Evolutionary conservation across 2,113 vertebrate species (phyloP), one percentile per base, ranked within the genome.

Genomic region (Neogobius melanostomus): DNA sequence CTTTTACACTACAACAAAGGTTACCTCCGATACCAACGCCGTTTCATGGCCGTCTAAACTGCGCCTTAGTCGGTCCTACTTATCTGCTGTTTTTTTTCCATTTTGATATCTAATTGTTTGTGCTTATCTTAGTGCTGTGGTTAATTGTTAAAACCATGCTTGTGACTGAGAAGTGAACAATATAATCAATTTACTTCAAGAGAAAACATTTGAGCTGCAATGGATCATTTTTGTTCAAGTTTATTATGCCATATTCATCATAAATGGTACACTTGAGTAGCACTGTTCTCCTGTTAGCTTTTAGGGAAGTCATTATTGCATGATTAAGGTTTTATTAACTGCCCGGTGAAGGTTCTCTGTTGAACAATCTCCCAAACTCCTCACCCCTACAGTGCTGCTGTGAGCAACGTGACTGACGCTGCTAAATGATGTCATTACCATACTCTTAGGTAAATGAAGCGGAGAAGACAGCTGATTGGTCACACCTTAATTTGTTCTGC

Each of bases 401-500:
- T 66, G 64, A 68, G 67, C 61, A 1, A 36, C 68, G 66, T 88
- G 87, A 89, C 62, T 74, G 87, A 75, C 85, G 80, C 82, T 80
- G 75, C 64, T 87, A 83, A 84, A 88, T 75, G 49, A 89, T 89
- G 77, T 82, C 68, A 81, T 78, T 84, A 76, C 70, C 74, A 67
- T 73, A 47, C 66, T 80, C 71, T 75, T 80, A 74, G 80, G 76
- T 68, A 79, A 87, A 82, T 71, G 69, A 66, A 81, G 81, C 80
- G 14, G 72, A 7, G 5, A 44, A 61, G 17, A 70, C 68, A 75
- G 71, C 61, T 12, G 61, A 83, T 85, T 80, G 82, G 81, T 67
- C 15, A 11, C 64, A 51, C n/a, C 21, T 65, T 65, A 49, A 84
- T 87, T 85, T 82, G 76, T 80, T 47, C 67, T 7, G 14, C 72